Evolutionary conservation across 2,113 vertebrate genomes (phyloP).

Genomic region (Galemys pyrenaicus): DNA sequence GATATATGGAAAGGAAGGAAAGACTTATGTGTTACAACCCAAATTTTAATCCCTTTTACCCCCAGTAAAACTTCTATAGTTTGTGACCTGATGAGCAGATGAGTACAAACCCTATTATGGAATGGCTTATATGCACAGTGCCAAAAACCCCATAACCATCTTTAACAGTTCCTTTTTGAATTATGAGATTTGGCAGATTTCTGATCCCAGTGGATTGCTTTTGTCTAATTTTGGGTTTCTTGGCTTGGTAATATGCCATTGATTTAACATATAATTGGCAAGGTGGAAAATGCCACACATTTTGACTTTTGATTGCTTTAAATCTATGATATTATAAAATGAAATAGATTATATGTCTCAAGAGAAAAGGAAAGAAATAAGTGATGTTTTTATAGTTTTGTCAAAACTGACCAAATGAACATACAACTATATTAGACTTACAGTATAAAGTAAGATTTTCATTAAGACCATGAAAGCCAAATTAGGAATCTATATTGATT

Average conservation of each 20-base stretch:
- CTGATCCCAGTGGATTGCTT: conserved; percentile 37
- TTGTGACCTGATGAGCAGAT: conserved; percentile 64
- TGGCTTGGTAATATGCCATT: not conserved
- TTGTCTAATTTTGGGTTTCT: conserved; percentile 58
- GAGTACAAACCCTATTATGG: conserved; percentile 58
- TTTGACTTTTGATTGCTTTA: conserved; percentile 63
- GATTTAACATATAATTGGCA: conserved; percentile 44
- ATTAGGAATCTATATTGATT: not conserved
- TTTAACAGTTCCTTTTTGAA: conserved; percentile 70
- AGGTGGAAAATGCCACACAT: conserved; percentile 62
- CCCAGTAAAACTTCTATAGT: conserved; percentile 59
- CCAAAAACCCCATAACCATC: conserved; percentile 54
- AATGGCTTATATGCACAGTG: conserved; percentile 49
- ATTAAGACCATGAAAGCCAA: conserved; percentile 11
- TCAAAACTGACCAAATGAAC: conserved; percentile 30
- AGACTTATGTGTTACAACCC: conserved; percentile 37
- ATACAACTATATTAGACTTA: not conserved
- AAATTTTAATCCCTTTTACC: not conserved
- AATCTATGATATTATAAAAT: not conserved
- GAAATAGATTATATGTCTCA: conserved; percentile 29
- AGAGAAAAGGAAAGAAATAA: not conserved
- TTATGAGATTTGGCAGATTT: conserved; percentile 52
- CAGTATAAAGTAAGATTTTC: not conserved
- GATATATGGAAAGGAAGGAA: conserved; percentile 63
- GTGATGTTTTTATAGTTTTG: not conserved